These are phyloP conservation scores for Pristis pectinata DNA, from an alignment of 2,797 vertebrate species.

Conservation along the genomic window DNA sequence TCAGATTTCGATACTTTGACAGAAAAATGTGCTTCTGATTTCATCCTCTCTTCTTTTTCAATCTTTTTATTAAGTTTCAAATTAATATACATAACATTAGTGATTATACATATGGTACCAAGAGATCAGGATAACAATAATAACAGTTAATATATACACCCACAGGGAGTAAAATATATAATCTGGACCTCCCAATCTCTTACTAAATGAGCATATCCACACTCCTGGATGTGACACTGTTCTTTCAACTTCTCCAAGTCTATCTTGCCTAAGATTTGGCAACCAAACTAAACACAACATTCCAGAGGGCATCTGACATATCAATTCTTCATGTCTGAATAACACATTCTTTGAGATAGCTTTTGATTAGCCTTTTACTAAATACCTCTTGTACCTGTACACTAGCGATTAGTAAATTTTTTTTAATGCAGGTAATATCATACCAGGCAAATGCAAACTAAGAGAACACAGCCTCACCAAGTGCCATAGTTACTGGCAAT, in stretches of 20 bases:
- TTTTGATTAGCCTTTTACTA: background rate
- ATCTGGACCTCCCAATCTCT: too few species aligned
- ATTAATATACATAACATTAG: too few species aligned
- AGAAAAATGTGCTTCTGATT: background rate
- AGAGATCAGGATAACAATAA: too few species aligned
- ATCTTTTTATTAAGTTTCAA: too few species aligned
- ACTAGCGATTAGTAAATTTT: background rate
- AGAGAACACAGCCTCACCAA: background rate
- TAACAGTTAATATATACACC: too few species aligned
- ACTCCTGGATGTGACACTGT: background rate
- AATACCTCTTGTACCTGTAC: background rate
- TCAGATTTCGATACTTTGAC: background rate
- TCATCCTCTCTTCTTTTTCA: too few species aligned
- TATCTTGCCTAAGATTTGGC: background rate
- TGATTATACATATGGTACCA: too few species aligned
- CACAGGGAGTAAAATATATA: too few species aligned
- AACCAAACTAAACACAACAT: background rate
- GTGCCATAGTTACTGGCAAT: background rate
- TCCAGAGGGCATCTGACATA: too few species aligned
- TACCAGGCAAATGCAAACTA: background rate
- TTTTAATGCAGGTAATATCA: background rate
- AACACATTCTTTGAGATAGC: background rate
- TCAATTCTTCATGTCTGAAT: background rate
- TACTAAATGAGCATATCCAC: too few species aligned
- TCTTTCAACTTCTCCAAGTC: background rate